Base-by-base conservation (phyloP, 1,140 invertebrate genomes). In the Bombus impatiens region DNA sequence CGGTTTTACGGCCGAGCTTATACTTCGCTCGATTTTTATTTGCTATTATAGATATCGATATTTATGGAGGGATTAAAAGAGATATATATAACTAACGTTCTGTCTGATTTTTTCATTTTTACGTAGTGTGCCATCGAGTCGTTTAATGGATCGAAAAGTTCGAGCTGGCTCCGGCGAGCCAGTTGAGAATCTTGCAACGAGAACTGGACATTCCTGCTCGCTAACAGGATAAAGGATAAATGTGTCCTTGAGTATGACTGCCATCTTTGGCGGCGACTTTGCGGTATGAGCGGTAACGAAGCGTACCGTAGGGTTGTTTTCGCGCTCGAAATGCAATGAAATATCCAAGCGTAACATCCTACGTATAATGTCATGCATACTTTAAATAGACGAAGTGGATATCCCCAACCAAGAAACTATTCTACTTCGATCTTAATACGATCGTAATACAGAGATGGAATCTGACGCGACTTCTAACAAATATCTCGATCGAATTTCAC, bases 201-300 rank as follows among this genome's bases (percentile, higher is more conserved):
- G 86, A 83, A 88, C 78, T 79, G 68, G 82, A 84, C 88, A 90
- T 90, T 90, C 88, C 77, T 81, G 71, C 37, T 86, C 81, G 71
- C 68, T 90, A 90, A 90, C 89, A 90, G 89, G 89, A 90, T 84
- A 88, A 88, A 90, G 89, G 89, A 88, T 90, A 88, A 90, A 85
- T 71, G 87, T 84, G 89, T 90, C 89, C 89, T 90, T 90, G 89
- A 90, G 81, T 84, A 82, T 81, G 65, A 80, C 81, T 85, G 87
- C 80, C 87, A 90, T 90, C 87, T 86, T 90, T 82, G 89, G 78
- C 72, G 82, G 82, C 82, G 78, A 85, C 68, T 90, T 90, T 88
- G 79, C 79, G 71, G 67, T 86, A 80, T 79, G 79, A 87, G 75
- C 86, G 82, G 86, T 87, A 87, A 62, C 57, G 76, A 84, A 79